Evolutionary conservation across 2,888 invertebrate species (phyloP), one percentile per base, ranked within the genome.

Genomic region (Sesamia inferens): DNA sequence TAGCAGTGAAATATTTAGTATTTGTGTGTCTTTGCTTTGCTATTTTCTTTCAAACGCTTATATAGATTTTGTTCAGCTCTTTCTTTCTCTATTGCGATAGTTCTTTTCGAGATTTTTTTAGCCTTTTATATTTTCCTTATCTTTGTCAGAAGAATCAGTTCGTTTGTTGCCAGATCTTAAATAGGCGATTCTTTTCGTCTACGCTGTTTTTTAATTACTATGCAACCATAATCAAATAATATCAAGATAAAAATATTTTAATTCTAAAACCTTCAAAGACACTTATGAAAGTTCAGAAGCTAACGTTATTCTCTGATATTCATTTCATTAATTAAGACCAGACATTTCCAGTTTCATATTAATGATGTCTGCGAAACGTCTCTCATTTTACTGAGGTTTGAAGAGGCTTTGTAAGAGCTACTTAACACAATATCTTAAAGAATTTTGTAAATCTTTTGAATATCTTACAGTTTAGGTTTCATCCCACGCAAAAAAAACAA

Each of bases 371-470:
- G 24, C n/a, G 2, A 48, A 65, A 74, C 22, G 14, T 57, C 55
- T 10, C 24, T 64, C 13, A 19, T 61, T 48, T 47, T 7, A 42
- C 54, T n/a, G 7, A 16, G 5, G 8, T 31, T 59, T 19, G 48
- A n/a, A 54, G 16, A 44, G 3, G 42, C 19, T 14, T 24, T 24
- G 13, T 44, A 39, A 10, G 14, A 44, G 5, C 13, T 39, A 11
- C 8, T 48, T 2, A 14, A 8, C 5, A 57, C 14, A 31, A 55
- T 51, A 31, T 24, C 42, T 42, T 55, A 57, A 47, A 13, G 22
- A 44, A 63, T 55, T 58, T 19, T 14, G 57, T 61, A 44, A 22
- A 55, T 0, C n/a, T 62, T 31, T 71, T 63, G 54, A 31, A 42
- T 67, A 63, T 59, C 19, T 19, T 31, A 31, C 31, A 31, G 31